phyloP scores from a whole-genome alignment of 2,113 vertebrate species.

The Heloderma charlesbogerti region DNA sequence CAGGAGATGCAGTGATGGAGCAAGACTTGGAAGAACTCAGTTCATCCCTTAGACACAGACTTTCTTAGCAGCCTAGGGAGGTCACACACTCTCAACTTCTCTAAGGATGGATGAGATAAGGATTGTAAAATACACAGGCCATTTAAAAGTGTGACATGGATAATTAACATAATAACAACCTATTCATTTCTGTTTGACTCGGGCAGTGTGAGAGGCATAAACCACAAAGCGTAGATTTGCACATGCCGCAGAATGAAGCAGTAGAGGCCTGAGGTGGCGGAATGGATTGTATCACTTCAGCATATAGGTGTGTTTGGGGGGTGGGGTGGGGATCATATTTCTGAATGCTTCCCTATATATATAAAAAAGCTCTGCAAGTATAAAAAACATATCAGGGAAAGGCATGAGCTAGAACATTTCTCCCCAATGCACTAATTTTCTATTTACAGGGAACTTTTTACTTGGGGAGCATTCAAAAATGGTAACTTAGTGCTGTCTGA shows the following conservation, averaged over 20 bases:
- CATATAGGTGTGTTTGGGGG: neutral
- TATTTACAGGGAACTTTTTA: neutral
- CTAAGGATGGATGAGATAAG: neutral
- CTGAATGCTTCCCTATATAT: neutral
- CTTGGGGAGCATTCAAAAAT: neutral
- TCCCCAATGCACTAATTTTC: neutral
- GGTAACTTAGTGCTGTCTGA: neutral
- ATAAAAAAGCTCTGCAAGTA: neutral
- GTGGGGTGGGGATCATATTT: neutral
- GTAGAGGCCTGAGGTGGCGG: neutral
- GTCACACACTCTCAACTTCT: neutral
- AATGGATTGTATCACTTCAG: neutral
- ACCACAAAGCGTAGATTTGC: neutral
- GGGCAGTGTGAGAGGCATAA: neutral
- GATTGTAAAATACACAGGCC: neutral
- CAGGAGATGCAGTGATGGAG: too few species aligned
- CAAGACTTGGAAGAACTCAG: neutral
- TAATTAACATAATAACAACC: neutral
- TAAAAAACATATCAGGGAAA: neutral
- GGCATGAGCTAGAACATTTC: neutral
- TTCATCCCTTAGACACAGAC: neutral
- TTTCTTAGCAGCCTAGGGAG: neutral
- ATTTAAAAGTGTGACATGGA: neutral
- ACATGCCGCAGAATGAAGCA: neutral
- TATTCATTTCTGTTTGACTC: neutral